These are phyloP conservation scores for Tetragonisca angustula DNA, from an alignment of 2,888 invertebrate genomes.

Conservation along the genomic window DNA sequence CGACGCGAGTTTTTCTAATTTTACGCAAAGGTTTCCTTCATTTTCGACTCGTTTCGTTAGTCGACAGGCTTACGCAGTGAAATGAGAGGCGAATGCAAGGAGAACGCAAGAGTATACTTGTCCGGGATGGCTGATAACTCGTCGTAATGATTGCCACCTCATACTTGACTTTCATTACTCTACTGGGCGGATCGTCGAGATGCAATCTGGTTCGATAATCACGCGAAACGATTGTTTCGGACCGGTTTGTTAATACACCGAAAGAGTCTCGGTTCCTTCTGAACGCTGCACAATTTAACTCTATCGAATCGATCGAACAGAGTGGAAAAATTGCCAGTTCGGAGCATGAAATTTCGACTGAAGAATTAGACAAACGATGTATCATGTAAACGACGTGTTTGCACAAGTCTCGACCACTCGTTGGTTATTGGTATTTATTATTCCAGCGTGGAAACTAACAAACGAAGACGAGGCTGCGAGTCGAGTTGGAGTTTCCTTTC, in stretches of 20 bases:
- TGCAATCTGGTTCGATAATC: constrained; percentile 16
- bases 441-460: constrained; percentile 22
- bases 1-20: not conserved
- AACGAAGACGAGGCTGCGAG: constrained; percentile 5
- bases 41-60: not conserved
- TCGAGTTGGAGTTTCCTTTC: too few species aligned
- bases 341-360: not conserved
- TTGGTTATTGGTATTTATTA: constrained; percentile 12
- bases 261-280: not conserved
- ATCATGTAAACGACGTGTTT: not conserved
- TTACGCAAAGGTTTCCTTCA: not conserved
- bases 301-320: not conserved
- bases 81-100: not conserved
- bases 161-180: not conserved
- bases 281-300: not conserved
- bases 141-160: constrained; percentile 12
- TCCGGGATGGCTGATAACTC: not conserved
- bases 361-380: not conserved
- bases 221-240: constrained; percentile 8
- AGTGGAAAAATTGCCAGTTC: constrained; percentile 9
- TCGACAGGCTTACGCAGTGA: not conserved
- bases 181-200: not conserved
- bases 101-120: not conserved
- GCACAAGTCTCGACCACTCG: constrained; percentile 16
- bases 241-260: too few species aligned